Conservation (phyloP, 2,888 invertebrate genomes). For the Tetragnatha montana region DNA sequence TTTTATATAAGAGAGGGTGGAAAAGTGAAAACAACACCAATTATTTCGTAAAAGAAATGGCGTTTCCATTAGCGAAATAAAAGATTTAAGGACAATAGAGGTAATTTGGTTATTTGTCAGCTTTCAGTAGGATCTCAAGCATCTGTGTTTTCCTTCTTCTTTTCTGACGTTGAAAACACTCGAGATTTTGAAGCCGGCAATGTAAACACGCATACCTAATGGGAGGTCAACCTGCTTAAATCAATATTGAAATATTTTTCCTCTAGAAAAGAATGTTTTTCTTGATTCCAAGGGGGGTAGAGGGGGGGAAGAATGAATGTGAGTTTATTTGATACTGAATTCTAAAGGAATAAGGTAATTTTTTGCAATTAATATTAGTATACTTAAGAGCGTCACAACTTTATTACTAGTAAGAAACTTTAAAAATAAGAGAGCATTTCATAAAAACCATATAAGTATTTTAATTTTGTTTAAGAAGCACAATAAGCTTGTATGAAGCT, state of each 20-base stretch:
- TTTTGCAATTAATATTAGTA: too few species aligned
- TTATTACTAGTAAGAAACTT: too few species aligned
- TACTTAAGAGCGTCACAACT: too few species aligned
- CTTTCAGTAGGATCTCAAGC: neutral
- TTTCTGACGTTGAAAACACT: constrained; percentile 2
- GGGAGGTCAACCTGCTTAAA: neutral
- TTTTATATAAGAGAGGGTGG: neutral
- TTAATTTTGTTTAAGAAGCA: too few species aligned
- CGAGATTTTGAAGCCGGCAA: neutral
- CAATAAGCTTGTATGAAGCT: too few species aligned
- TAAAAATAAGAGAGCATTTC: too few species aligned
- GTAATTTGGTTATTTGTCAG: neutral
- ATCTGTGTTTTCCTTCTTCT: neutral
- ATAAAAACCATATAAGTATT: too few species aligned
- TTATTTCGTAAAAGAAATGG: neutral
- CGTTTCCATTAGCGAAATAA: neutral
- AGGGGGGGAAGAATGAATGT: neutral
- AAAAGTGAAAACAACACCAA: neutral
- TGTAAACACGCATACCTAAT: neutral
- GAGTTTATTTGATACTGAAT: too few species aligned
- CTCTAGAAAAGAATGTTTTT: neutral
- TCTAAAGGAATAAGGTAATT: too few species aligned
- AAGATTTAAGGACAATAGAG: neutral
- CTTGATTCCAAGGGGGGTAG: neutral
- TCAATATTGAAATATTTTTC: constrained; percentile 34